Base-by-base conservation (phyloP, 2,113 vertebrate genomes). In the Rhinichthys klamathensis region DNA sequence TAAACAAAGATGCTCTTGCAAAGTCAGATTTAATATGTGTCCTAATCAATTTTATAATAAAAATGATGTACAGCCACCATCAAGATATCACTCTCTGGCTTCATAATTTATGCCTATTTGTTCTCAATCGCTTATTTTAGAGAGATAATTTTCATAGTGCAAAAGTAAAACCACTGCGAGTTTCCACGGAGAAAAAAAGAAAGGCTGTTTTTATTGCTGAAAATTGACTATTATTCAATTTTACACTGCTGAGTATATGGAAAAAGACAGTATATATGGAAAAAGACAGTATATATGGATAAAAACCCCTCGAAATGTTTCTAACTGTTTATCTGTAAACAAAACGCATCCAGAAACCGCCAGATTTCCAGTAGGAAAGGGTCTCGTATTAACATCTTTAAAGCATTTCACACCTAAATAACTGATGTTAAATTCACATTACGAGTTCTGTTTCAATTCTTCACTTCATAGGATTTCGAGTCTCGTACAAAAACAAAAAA, bases 1-100 rank as follows among this genome's bases (percentile, higher is more conserved):
- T 92, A 91, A 93, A 90, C 90, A 87, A 93, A 92, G 91, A 90
- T 73, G 80, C 84, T 84, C 83, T 93, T 90, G 86, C 94, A 95
- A 95, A 96, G 95, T 96, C 95, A 94, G 51, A 54, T 41, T 41
- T 41, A 41, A n/a, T n/a, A 41, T 21, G 6, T 21, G 16, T 21
- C 18, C 18, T 54, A 46, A 46, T 46, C 3, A 0, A 46, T 46
- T 46, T 46, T 46, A 11, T 0, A 46, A 46, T 46, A 46, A 41
- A 41, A 41, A 41, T 41, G 2, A 41, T 41, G 41, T 2, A 41
- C 11, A 11, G 44, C 15, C 46, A 15, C 46, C 46, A 51, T 51
- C 13, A 15, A 51, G 49, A 51, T 4, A 15, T 12, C 12, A 49
- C 46, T 15, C 44, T 46, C 0, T 46, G 11, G 44, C 11, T 46